These are phyloP conservation scores for Mycetomoellerius zeteki DNA, from an alignment of 1,140 invertebrate genomes.

Conservation along the genomic window DNA sequence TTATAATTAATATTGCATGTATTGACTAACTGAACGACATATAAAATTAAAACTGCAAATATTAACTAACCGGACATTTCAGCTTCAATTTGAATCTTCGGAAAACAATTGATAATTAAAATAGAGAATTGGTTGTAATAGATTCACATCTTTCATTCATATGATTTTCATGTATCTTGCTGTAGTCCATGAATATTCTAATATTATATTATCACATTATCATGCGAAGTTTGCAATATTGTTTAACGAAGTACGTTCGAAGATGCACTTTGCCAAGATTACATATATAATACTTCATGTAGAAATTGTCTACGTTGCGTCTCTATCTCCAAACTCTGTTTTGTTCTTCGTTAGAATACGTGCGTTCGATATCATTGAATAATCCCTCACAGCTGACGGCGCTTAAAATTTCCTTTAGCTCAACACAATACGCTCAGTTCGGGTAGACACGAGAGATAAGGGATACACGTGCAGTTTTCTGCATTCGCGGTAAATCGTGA, in stretches of 20 bases:
- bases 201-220: background rate
- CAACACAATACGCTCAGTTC: background rate
- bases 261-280: background rate
- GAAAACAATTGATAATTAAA: too few species aligned
- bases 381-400: conserved; percentile 26
- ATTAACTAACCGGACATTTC: too few species aligned
- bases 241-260: background rate
- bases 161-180: too few species aligned
- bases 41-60: too few species aligned
- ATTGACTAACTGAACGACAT: too few species aligned
- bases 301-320: background rate
- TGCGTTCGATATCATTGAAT: conserved; percentile 20
- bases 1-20: too few species aligned
- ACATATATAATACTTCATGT: background rate
- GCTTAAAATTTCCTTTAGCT: conserved; percentile 35
- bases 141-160: too few species aligned
- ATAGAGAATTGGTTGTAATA: too few species aligned
- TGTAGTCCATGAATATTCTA: background rate
- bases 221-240: background rate
- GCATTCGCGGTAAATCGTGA: background rate
- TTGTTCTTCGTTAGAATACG: conserved; percentile 9
- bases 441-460: background rate
- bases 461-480: background rate
- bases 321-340: background rate
- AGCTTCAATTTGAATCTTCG: too few species aligned